Evolutionary conservation across 1,140 invertebrate genomes (phyloP), one percentile per base, ranked within the genome.

Genomic region (Intoshia linei): DNA sequence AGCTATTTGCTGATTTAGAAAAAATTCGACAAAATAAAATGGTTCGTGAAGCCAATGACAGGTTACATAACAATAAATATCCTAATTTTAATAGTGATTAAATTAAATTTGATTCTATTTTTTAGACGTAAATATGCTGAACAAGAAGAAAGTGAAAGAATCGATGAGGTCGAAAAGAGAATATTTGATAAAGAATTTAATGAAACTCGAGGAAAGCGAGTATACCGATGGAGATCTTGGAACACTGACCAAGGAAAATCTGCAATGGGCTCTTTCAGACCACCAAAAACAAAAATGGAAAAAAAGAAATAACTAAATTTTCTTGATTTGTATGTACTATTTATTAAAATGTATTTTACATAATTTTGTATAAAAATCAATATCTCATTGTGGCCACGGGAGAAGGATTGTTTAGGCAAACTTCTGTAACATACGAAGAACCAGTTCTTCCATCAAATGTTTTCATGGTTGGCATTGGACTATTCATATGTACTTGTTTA

Each of bases 1-100:
- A 92, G 67, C 60, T 92, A 22, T 93, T 92, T 66, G 84, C 83
- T 34, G 83, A 93, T 55, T 73, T 90, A 67, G 83, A 59, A 40
- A 45, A 56, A 42, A 77, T 59, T 61, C 75, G 40, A 71, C 77
- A 63, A 39, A 59, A 48, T 41, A 47, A 52, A 43, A 76, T 78
- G 47, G 68, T 70, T 14, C 65, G 77, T 45, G 77, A 83, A 47
- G 73, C 76, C 55, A 77, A 90, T 52, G 79, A 92, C 51, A 66
- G 77, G 59, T 59, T 36, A 45, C 34, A 33, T 17, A 11, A 6
- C 13, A 29, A n/a, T 37, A 7, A 13, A 10, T 30, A 4, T 30
- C 13, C n/a, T n/a, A 30, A 24, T 13, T 6, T 11, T 5, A 20
- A 27, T 18, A 39, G 38, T 32, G 7, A 22, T n/a, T 19, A 3